phyloP scores from a whole-genome alignment of 2,888 invertebrate species.

The Diarsia rubi region DNA sequence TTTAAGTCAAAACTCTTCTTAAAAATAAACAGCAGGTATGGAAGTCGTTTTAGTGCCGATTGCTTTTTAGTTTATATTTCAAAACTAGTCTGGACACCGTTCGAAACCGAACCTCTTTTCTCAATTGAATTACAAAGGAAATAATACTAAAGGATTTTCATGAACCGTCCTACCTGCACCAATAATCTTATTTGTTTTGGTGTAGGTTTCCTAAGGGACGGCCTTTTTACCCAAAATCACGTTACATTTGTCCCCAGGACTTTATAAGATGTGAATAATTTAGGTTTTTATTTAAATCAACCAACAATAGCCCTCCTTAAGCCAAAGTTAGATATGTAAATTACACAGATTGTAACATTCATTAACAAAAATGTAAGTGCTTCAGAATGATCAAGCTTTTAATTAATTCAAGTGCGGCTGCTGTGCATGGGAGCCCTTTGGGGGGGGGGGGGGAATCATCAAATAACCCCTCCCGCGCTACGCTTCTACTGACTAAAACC shows the following conservation, averaged over 20 bases:
- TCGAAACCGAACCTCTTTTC: neutral
- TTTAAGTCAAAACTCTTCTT: neutral
- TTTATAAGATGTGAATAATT: constrained; percentile 28
- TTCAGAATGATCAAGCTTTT: neutral
- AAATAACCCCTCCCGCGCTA: too few species aligned
- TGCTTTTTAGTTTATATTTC: neutral
- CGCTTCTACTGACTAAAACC: too few species aligned
- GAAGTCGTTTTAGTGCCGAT: neutral
- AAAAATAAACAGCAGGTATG: neutral
- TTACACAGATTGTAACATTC: constrained; percentile 24
- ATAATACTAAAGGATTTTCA: constrained; percentile 10
- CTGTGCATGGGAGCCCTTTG: too few species aligned
- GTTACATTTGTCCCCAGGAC: neutral
- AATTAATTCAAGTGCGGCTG: too few species aligned
- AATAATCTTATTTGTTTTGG: constrained; percentile 37
- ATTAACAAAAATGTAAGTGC: constrained; percentile 6
- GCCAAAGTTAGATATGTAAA: constrained; percentile 32
- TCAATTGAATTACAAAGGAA: neutral
- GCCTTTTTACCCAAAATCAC: neutral
- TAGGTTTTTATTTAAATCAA: constrained; percentile 24
- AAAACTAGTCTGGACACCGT: neutral
- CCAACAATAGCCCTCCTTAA: constrained; percentile 19
- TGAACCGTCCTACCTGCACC: neutral
- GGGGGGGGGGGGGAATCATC: too few species aligned
- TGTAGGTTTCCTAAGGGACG: constrained; percentile 6